Conservation (phyloP, 2,888 invertebrate species). For the Girardia tigrina region DNA sequence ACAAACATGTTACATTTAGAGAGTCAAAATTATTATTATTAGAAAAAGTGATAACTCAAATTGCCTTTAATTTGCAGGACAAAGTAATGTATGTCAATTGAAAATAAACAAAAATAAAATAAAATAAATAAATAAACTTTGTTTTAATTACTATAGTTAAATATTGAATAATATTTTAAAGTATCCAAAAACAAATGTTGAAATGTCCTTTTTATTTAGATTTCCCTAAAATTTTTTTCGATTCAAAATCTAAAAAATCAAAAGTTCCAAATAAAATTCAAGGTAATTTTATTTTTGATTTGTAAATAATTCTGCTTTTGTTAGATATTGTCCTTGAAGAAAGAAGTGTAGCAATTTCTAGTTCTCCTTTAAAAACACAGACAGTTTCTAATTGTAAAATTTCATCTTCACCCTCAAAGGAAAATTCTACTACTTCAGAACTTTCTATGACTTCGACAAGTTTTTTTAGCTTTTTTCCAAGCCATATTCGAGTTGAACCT, state of each 20-base stretch:
- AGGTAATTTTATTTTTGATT: neutral
- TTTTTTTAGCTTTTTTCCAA: constrained; percentile 1
- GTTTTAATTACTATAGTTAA: no score
- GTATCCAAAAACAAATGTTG: no score
- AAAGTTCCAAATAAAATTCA: constrained; percentile 8
- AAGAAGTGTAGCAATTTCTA: neutral
- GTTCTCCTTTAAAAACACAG: neutral
- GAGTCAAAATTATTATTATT: no score
- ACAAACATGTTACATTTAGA: no score
- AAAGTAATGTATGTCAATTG: no score
- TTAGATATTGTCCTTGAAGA: neutral
- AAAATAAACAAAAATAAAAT: no score
- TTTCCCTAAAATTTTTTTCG: neutral
- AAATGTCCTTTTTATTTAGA: neutral
- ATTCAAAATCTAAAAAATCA: neutral
- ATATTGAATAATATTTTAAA: no score
- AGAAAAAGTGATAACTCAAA: no score
- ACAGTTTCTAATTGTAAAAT: neutral
- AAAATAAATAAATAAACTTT: no score
- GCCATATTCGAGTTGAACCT: constrained; percentile 1
- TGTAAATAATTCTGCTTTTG: neutral
- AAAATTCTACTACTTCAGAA: neutral
- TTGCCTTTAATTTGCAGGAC: no score
- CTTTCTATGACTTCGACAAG: neutral
- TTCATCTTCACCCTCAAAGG: neutral